A percentile compares a stretch with the other conserved stretches of the same genome.
Evolutionary conservation across 2,888 invertebrate species (phyloP).

Genomic region (Tachystola acroxantha): DNA sequence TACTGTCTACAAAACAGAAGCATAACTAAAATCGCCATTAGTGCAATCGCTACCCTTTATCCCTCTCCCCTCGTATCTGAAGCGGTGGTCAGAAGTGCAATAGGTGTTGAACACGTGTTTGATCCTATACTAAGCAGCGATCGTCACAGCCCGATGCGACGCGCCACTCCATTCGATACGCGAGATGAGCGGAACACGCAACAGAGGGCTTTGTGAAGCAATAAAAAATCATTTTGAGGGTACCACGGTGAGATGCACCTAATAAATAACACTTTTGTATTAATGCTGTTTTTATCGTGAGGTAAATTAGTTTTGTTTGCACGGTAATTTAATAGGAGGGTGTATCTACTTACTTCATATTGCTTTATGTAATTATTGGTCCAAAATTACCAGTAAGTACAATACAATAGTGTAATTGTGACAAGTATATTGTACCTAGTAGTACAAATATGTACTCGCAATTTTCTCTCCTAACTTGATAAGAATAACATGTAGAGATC

Average conservation of each 20-base stretch:
- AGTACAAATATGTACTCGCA: no score
- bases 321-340: neutral
- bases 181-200: constrained; percentile 47
- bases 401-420: no score
- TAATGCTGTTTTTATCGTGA: constrained; percentile 1
- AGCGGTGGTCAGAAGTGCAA: constrained; percentile 43
- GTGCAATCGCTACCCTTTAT: constrained; percentile 50
- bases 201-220: constrained; percentile 39
- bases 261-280: constrained; percentile 11
- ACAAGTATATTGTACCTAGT: no score
- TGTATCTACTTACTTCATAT: no score
- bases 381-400: no score
- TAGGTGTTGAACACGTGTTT: constrained; percentile 71
- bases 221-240: constrained; percentile 36
- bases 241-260: constrained; percentile 4
- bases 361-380: no score
- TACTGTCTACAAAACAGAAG: no score
- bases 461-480: no score
- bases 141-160: constrained; percentile 24
- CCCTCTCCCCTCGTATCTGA: constrained; percentile 33
- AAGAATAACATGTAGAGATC: constrained; percentile 2
- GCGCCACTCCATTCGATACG: constrained; percentile 56
- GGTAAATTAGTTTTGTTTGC: constrained; percentile 5
- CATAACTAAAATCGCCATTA: constrained; percentile 58
- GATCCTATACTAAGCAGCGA: constrained; percentile 41